phyloP scores from a whole-genome alignment of 2,888 invertebrate species.

The Agonopterix subpropinquella region DNA sequence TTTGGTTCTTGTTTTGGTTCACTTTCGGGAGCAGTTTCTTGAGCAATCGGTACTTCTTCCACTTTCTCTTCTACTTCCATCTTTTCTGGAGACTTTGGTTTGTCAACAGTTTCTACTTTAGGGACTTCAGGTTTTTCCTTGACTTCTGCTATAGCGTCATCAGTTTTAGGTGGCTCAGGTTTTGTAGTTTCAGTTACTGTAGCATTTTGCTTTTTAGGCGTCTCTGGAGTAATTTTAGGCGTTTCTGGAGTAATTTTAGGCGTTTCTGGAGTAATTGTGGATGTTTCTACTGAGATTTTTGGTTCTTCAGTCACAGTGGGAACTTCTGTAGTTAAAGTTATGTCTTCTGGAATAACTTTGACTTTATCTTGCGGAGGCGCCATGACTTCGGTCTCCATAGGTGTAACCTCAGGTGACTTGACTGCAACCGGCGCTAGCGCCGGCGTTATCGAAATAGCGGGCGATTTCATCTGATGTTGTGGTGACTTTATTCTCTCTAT shows the following conservation, averaged over 20 bases:
- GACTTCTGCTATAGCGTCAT: neutral
- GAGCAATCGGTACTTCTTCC: conserved; percentile 10
- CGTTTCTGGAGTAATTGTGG: neutral
- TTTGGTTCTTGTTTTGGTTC: conserved; percentile 5
- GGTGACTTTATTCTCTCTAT: conserved; percentile 56
- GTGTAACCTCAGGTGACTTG: conserved; percentile 43
- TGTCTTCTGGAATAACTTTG: conserved; percentile 40
- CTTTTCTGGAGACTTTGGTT: conserved; percentile 1
- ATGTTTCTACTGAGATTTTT: neutral
- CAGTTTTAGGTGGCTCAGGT: conserved; percentile 1
- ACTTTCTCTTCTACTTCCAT: conserved; percentile 10
- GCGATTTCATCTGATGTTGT: conserved; percentile 33
- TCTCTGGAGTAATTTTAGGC: neutral
- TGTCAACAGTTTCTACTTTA: neutral
- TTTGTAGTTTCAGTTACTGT: conserved; percentile 6
- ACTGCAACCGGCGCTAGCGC: conserved; percentile 30
- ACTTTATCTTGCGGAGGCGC: conserved; percentile 48
- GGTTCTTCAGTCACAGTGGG: conserved; percentile 18
- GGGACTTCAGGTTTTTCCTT: neutral
- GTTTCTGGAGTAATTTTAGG: neutral
- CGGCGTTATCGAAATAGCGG: conserved; percentile 40
- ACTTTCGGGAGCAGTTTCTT: conserved; percentile 11
- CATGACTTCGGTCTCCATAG: conserved; percentile 46
- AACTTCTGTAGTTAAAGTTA: conserved; percentile 34
- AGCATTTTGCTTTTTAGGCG: conserved; percentile 8